Percentiles rank a stretch among this genome's conserved stretches.
phyloP scores from a whole-genome alignment of 53 echinoderm and acorn worm genomes.

The Stichopus horrens region DNA sequence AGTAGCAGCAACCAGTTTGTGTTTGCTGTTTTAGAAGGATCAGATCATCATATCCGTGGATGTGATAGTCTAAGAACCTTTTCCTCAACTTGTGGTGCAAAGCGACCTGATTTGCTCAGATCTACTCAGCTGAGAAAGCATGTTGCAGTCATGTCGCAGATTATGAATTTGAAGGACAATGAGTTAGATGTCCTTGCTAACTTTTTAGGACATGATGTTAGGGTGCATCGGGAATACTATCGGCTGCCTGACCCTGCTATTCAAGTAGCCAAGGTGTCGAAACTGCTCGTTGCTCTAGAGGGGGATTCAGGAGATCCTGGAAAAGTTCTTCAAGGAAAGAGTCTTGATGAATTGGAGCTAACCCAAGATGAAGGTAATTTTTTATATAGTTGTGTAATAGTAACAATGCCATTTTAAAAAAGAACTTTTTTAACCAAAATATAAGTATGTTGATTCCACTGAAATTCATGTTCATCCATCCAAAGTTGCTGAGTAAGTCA shows the following conservation, averaged over 20 bases:
- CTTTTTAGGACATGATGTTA: slow-evolving; percentile 56
- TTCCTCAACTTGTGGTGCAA: slow-evolving; percentile 51
- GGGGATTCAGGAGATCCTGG: slow-evolving; percentile 50
- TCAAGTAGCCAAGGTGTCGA: slow-evolving; percentile 68
- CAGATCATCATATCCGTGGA: slow-evolving; percentile 45
- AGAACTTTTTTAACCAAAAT: background rate
- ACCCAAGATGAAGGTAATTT: slow-evolving; percentile 52
- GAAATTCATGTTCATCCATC: background rate
- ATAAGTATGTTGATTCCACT: background rate
- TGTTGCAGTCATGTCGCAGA: slow-evolving; percentile 55
- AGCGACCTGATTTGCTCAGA: slow-evolving; percentile 50
- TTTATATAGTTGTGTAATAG: background rate
- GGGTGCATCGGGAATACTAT: slow-evolving; percentile 55
- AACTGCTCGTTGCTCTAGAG: slow-evolving; percentile 60
- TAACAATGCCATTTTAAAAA: slow-evolving; percentile 11
- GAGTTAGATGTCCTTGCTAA: slow-evolving; percentile 62
- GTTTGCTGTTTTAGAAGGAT: slow-evolving; percentile 34
- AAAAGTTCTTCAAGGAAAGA: slow-evolving; percentile 52
- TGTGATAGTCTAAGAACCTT: slow-evolving; percentile 47
- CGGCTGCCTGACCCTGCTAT: slow-evolving; percentile 52
- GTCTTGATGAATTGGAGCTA: slow-evolving; percentile 50
- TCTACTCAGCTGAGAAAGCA: slow-evolving; percentile 59
- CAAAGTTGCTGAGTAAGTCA: background rate
- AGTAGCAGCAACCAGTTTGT: slow-evolving; percentile 30
- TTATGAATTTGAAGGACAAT: slow-evolving; percentile 55